Conservation (phyloP, 2,113 vertebrate species). For the Hemiprocne comata region DNA sequence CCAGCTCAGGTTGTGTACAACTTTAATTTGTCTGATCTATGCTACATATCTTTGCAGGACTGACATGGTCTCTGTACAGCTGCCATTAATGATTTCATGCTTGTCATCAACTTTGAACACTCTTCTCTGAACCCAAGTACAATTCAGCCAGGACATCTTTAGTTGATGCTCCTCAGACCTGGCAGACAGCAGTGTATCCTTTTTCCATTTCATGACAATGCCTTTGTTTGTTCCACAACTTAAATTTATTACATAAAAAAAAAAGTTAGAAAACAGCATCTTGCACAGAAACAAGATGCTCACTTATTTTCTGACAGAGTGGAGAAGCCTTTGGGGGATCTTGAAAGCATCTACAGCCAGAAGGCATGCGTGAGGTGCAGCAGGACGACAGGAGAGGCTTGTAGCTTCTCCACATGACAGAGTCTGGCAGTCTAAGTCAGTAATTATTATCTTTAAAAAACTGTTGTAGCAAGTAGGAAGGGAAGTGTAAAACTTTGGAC, state of each 20-base stretch:
- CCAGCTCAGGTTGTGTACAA: neutral
- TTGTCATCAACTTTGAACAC: neutral
- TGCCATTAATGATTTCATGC: neutral
- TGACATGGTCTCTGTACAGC: neutral
- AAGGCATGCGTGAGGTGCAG: constrained; percentile 23
- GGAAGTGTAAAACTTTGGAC: neutral
- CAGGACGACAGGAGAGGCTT: neutral
- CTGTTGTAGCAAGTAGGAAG: neutral
- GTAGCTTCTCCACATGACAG: neutral
- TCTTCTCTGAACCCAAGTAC: neutral
- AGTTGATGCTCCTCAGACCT: neutral
- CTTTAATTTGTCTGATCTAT: neutral
- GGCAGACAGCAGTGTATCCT: neutral
- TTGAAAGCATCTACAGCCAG: constrained; percentile 45
- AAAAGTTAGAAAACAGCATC: neutral
- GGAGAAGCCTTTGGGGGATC: constrained; percentile 38
- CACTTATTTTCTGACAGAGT: constrained; percentile 26
- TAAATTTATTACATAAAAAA: neutral
- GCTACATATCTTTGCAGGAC: neutral
- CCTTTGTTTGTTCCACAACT: neutral
- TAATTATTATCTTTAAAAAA: neutral
- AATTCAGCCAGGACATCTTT: neutral
- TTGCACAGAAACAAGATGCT: constrained; percentile 13
- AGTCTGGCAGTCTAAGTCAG: constrained; percentile 15
- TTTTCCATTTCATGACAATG: neutral